phyloP scores from a whole-genome alignment of 2,113 vertebrate genomes.

The Paramisgurnus dabryanus region DNA sequence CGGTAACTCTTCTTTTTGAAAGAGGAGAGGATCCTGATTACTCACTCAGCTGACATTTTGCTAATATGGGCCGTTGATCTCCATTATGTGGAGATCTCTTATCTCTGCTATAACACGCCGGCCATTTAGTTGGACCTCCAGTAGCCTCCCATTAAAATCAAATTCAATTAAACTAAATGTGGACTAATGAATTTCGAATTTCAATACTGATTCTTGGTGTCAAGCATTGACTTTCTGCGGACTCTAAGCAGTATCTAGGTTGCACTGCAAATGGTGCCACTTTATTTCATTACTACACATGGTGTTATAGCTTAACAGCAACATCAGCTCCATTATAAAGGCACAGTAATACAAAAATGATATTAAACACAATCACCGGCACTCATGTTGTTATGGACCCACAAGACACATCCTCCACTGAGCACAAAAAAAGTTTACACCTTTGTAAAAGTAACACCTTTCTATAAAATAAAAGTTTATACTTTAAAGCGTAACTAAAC shows the following conservation, averaged over 20 bases:
- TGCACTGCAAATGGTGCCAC: neutral
- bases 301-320: neutral
- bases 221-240: slow-evolving; percentile 53
- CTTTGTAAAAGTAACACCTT: too few relatives aligned
- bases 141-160: slow-evolving; percentile 54
- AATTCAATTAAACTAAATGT: slow-evolving; percentile 66
- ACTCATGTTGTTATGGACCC: too few relatives aligned
- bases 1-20: neutral
- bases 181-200: slow-evolving; percentile 68
- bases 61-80: slow-evolving; percentile 43
- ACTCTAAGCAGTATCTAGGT: slow-evolving; percentile 37
- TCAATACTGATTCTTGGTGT: slow-evolving; percentile 59
- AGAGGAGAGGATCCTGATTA: neutral
- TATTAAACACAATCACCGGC: neutral
- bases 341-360: neutral
- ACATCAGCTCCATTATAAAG: neutral
- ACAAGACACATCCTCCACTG: too few relatives aligned
- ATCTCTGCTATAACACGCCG: slow-evolving; percentile 33
- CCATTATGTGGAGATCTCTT: slow-evolving; percentile 47
- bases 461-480: too few relatives aligned
- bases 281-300: slow-evolving; percentile 3
- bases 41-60: neutral
- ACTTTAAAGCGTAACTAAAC: too few relatives aligned
- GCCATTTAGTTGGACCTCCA: slow-evolving; percentile 55
- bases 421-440: too few relatives aligned